These are phyloP conservation scores for Python bivittatus DNA, from an alignment of 2,113 vertebrate genomes.

Conservation along the genomic window DNA sequence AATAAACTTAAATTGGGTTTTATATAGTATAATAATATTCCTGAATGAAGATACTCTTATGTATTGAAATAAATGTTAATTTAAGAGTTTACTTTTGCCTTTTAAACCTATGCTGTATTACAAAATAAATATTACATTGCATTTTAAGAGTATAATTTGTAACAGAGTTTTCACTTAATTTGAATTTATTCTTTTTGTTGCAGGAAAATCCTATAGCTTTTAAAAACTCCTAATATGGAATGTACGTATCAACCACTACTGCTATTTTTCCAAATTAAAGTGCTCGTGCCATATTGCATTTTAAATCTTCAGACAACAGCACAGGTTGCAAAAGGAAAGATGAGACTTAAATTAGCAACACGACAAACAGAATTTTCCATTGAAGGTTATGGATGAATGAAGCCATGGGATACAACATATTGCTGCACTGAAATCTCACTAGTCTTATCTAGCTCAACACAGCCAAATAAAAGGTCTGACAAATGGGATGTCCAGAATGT, in stretches of 20 bases:
- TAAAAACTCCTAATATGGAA: neutral
- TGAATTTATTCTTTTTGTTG: neutral
- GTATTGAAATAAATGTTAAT: neutral
- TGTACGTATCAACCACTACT: neutral
- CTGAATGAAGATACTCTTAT: neutral
- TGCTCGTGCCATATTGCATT: neutral
- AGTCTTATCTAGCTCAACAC: neutral
- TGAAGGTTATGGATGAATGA: neutral
- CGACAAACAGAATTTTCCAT: neutral
- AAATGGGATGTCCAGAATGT: neutral
- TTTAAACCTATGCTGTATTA: neutral
- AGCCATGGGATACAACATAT: neutral
- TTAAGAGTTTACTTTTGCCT: neutral
- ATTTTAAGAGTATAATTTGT: neutral
- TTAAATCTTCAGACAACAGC: neutral
- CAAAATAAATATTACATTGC: neutral
- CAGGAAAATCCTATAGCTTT: neutral
- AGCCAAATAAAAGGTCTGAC: conserved; percentile 8
- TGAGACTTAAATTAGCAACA: neutral
- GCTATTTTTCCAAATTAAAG: neutral
- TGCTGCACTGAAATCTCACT: neutral
- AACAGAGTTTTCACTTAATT: neutral
- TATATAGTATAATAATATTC: neutral
- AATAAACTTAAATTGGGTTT: neutral
- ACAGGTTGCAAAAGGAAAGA: neutral